Percentiles rank a stretch among this genome's conserved stretches.
phyloP scores from a whole-genome alignment of 1,140 invertebrate species.

The Cydia splendana region DNA sequence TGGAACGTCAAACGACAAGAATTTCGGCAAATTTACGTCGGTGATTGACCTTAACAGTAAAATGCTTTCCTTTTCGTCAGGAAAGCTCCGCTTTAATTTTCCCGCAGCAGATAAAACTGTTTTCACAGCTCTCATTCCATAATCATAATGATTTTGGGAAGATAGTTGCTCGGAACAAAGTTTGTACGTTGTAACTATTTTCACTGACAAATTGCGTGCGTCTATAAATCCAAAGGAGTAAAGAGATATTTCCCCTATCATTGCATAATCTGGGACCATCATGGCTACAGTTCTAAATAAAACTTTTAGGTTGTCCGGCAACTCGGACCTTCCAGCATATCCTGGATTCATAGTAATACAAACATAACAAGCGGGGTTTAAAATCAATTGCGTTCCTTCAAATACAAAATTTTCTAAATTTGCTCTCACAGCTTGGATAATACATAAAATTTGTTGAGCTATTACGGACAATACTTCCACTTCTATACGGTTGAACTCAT shows the following conservation, averaged over 20 bases:
- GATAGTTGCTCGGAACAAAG: slow-evolving; percentile 95
- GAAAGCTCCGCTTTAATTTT: slow-evolving; percentile 92
- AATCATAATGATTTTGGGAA: slow-evolving; percentile 96
- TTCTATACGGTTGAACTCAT: slow-evolving; percentile 95
- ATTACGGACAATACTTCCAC: slow-evolving; percentile 95
- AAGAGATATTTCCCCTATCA: slow-evolving; percentile 95
- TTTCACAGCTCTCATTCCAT: slow-evolving; percentile 91
- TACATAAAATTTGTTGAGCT: slow-evolving; percentile 90
- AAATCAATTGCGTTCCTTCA: slow-evolving; percentile 92
- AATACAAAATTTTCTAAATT: slow-evolving; percentile 88
- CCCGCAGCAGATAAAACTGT: slow-evolving; percentile 90
- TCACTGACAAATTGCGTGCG: slow-evolving; percentile 90
- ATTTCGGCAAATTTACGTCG: slow-evolving; percentile 96
- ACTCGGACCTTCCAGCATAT: slow-evolving; percentile 91
- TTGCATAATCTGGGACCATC: slow-evolving; percentile 96
- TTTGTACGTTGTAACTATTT: slow-evolving; percentile 96
- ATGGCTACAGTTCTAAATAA: slow-evolving; percentile 94
- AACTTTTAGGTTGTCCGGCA: slow-evolving; percentile 93
- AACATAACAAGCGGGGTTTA: slow-evolving; percentile 93
- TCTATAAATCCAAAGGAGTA: slow-evolving; percentile 96
- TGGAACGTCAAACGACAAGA: slow-evolving; percentile 92
- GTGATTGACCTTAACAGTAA: slow-evolving; percentile 91
- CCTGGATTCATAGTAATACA: slow-evolving; percentile 96
- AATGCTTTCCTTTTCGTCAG: slow-evolving; percentile 89
- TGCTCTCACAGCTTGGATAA: slow-evolving; percentile 88